These are phyloP conservation scores for Gymnoscopelus microlampas DNA, from an alignment of 2,797 vertebrate genomes.

Conservation along the genomic window DNA sequence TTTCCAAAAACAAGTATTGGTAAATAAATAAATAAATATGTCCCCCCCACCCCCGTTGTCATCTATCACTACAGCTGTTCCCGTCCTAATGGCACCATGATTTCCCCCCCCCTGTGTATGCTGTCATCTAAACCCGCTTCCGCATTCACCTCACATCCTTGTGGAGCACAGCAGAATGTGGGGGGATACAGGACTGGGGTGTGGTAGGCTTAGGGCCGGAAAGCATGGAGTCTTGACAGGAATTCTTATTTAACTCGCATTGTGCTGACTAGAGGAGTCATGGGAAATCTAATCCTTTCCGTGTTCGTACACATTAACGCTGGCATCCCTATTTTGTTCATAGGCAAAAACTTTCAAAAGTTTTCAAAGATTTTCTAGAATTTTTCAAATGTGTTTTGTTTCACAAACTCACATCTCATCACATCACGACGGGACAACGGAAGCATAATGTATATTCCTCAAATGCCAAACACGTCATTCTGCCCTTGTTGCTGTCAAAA, in stretches of 20 bases:
- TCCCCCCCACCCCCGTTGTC: conserved; percentile 38
- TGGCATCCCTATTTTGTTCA: too few species aligned
- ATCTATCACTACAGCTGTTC: conserved; percentile 47
- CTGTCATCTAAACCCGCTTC: conserved; percentile 72
- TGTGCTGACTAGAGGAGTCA: too few species aligned
- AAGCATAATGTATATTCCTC: too few species aligned
- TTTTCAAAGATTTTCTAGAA: too few species aligned
- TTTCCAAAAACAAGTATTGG: conserved; percentile 17
- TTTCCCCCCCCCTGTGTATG: conserved; percentile 53
- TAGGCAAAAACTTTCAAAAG: too few species aligned
- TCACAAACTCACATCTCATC: too few species aligned
- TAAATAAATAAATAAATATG: conserved; percentile 5
- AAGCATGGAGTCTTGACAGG: conserved; percentile 53
- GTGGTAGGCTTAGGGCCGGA: conserved; percentile 24
- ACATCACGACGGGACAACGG: too few species aligned
- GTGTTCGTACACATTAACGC: too few species aligned
- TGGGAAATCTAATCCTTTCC: too few species aligned
- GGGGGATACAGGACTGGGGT: conserved; percentile 49
- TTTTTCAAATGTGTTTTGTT: too few species aligned
- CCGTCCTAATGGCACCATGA: conserved; percentile 59
- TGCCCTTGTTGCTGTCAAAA: too few species aligned
- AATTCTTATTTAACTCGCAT: conserved; percentile 47
- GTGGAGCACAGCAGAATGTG: conserved; percentile 55
- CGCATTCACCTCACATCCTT: conserved; percentile 66
- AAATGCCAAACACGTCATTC: too few species aligned